These are phyloP conservation scores for Meriones psammophilus DNA, from an alignment of 2,797 vertebrate species.

Conservation along the genomic window DNA sequence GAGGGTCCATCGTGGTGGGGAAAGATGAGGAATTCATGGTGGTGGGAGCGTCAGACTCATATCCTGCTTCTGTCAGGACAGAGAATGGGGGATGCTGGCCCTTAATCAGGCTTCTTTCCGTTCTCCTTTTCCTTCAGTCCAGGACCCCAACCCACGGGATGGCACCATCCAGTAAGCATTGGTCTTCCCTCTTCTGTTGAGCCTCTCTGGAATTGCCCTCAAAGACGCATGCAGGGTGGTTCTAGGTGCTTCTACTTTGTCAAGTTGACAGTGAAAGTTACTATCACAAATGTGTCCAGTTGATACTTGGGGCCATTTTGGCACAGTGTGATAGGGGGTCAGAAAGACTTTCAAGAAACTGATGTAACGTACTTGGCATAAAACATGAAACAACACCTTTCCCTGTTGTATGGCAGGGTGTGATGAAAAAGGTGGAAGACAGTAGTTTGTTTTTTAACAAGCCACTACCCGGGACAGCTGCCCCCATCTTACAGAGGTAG, in stretches of 20 bases:
- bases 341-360: background rate
- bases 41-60: background rate
- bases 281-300: background rate
- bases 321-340: background rate
- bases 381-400: background rate
- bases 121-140: background rate
- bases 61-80: background rate
- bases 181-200: background rate
- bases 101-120: background rate
- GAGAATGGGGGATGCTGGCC: background rate
- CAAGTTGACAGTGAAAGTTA: background rate
- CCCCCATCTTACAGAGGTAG: background rate
- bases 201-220: background rate
- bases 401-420: background rate
- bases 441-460: background rate
- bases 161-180: no score
- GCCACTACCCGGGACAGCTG: background rate
- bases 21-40: background rate
- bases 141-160: background rate
- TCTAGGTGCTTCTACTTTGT: background rate
- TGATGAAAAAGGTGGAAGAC: background rate
- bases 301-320: background rate
- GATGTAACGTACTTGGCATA: background rate
- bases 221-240: background rate
- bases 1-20: background rate